These are phyloP conservation scores for Glaucomys volans DNA, from an alignment of 2,113 vertebrate species.

Conservation along the genomic window DNA sequence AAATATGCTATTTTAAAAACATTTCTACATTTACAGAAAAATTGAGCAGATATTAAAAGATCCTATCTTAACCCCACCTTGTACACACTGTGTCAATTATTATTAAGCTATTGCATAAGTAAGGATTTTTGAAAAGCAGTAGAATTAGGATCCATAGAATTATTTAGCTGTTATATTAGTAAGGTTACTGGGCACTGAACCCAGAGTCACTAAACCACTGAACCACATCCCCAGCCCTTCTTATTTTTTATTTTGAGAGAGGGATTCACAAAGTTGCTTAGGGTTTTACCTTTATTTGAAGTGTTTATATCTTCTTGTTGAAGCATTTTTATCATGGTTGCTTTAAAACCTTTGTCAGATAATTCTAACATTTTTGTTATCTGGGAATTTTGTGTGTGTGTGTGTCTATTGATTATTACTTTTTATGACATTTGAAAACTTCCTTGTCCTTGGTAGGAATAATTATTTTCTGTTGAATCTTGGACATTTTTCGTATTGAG, in stretches of 20 bases:
- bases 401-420: not conserved
- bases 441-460: not conserved
- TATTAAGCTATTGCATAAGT: not conserved
- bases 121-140: too few relatives aligned
- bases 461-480: not conserved
- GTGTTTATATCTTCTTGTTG: not conserved
- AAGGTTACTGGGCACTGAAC: too few relatives aligned
- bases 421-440: not conserved
- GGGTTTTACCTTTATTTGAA: not conserved
- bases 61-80: not conserved
- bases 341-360: not conserved
- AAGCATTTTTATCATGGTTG: not conserved
- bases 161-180: too few relatives aligned
- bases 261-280: too few relatives aligned
- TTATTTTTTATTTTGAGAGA: too few relatives aligned
- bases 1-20: not conserved
- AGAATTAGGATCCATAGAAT: too few relatives aligned
- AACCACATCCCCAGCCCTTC: too few relatives aligned
- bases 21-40: not conserved
- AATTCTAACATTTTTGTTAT: not conserved
- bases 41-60: not conserved
- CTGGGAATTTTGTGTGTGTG: not conserved
- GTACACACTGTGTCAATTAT: not conserved
- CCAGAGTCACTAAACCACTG: too few relatives aligned
- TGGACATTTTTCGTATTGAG: not conserved